These are phyloP conservation scores for Eristalis intricaria DNA, from an alignment of 2,888 invertebrate genomes.

Conservation along the genomic window DNA sequence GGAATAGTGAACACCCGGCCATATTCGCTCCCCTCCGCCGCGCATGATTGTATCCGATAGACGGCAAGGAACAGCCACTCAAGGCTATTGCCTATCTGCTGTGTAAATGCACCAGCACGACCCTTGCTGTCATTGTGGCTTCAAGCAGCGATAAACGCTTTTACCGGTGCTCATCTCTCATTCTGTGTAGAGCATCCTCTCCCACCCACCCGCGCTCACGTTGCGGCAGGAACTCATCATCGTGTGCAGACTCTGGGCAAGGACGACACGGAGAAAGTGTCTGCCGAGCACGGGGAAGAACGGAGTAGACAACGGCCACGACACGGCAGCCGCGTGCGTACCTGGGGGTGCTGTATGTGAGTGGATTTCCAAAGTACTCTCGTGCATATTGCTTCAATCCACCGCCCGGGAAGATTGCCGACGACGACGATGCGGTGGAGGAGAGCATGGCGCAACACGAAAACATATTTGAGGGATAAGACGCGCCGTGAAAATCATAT, in stretches of 20 bases:
- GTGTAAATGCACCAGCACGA: conserved; percentile 57
- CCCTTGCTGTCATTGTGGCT: conserved; percentile 69
- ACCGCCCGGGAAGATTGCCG: conserved; percentile 28
- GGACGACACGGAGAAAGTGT: conserved; percentile 8
- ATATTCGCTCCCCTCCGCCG: not conserved
- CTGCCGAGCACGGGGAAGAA: conserved; percentile 10
- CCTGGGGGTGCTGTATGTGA: conserved; percentile 58
- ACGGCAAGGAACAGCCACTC: conserved; percentile 47
- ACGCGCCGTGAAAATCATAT: conserved; percentile 62
- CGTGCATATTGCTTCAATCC: conserved; percentile 62
- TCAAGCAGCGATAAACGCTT: conserved; percentile 69
- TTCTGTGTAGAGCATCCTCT: conserved; percentile 35
- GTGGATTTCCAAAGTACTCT: conserved; percentile 55
- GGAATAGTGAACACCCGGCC: conserved; percentile 28
- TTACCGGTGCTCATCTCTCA: conserved; percentile 63
- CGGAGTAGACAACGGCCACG: not conserved
- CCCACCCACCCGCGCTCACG: not conserved
- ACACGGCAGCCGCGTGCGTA: not conserved
- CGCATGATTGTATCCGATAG: conserved; percentile 34
- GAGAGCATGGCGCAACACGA: conserved; percentile 36
- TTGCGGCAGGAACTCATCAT: conserved; percentile 32
- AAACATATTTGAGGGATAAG: conserved; percentile 67
- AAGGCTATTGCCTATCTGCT: conserved; percentile 55
- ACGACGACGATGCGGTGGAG: conserved; percentile 25
- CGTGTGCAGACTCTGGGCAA: conserved; percentile 18